phyloP scores from a whole-genome alignment of 2,888 invertebrate species.

The Hydroisotoma schaefferi region DNA sequence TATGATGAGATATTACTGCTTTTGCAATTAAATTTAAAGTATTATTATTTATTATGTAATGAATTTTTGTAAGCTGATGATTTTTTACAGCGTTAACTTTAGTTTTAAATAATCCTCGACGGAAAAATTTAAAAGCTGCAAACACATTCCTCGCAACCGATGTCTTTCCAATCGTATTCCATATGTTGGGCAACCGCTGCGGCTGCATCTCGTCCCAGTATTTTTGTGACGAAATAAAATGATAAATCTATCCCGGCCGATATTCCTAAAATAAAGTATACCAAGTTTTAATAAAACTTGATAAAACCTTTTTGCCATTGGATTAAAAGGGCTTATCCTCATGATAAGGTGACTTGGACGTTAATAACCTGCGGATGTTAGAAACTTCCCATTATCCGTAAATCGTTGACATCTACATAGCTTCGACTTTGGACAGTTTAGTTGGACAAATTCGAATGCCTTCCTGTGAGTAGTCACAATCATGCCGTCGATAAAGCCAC shows the following conservation, averaged over 20 bases:
- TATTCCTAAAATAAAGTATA: slow-evolving; percentile 2
- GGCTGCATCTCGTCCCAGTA: neutral
- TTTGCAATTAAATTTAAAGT: too few relatives aligned
- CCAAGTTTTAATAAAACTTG: neutral
- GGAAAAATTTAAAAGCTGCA: neutral
- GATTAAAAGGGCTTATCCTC: neutral
- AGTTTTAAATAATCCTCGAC: too few relatives aligned
- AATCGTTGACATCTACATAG: slow-evolving; percentile 12
- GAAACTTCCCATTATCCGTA: slow-evolving; percentile 8
- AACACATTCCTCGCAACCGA: neutral
- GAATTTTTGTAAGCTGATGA: too few relatives aligned
- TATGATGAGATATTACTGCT: too few relatives aligned
- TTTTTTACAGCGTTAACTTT: too few relatives aligned
- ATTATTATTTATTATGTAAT: too few relatives aligned
- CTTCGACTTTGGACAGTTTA: neutral
- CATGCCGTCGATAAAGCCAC: neutral
- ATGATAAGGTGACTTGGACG: too few relatives aligned
- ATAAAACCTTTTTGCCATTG: too few relatives aligned
- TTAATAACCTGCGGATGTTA: slow-evolving; percentile 10
- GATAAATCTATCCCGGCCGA: slow-evolving; percentile 12
- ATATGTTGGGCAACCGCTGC: neutral
- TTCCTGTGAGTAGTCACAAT: slow-evolving; percentile 2
- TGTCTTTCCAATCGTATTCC: slow-evolving; percentile 12
- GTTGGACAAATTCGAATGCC: neutral
- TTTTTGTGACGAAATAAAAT: slow-evolving; percentile 9